A percentile compares a stretch with the other conserved stretches of the same genome.
These are phyloP conservation scores for Hirtodrosophila alboralis DNA, from an alignment of 2,888 invertebrate genomes.

Conservation along the genomic window DNA sequence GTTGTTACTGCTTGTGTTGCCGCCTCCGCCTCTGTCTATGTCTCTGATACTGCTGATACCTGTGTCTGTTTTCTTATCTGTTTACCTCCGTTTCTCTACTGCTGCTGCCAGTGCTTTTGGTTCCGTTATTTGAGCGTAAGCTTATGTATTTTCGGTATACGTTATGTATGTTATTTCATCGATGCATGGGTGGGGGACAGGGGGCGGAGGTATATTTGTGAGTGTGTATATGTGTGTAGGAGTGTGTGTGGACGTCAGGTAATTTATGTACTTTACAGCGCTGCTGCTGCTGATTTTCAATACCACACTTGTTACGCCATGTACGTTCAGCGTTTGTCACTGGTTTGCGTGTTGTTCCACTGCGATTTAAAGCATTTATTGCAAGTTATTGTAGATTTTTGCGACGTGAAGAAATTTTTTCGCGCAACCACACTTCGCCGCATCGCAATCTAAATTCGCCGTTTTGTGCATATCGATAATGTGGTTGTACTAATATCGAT, in stretches of 20 bases:
- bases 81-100: constrained; percentile 39
- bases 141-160: constrained; percentile 75
- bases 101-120: constrained; percentile 29
- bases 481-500: constrained; percentile 33
- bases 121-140: constrained; percentile 43
- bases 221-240: constrained; percentile 29
- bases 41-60: constrained; percentile 1
- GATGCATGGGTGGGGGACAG: constrained; percentile 32
- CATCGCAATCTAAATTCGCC: constrained; percentile 58
- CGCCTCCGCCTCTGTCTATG: constrained; percentile 23
- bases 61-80: constrained; percentile 49
- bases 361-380: constrained; percentile 65
- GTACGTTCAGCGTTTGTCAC: constrained; percentile 60
- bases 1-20: constrained; percentile 23
- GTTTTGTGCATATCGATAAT: constrained; percentile 30
- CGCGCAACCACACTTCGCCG: constrained; percentile 64
- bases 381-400: constrained; percentile 52
- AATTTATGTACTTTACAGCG: constrained; percentile 45
- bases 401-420: constrained; percentile 62
- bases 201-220: constrained; percentile 41
- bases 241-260: constrained; percentile 48
- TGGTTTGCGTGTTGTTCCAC: constrained; percentile 43
- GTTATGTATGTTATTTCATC: constrained; percentile 70
- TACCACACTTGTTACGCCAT: constrained; percentile 54
- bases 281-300: constrained; percentile 46